Percentiles rank a stretch among this genome's conserved stretches.
Conservation (phyloP, 2,797 vertebrate genomes). For the Melanotaenia nigrans region DNA sequence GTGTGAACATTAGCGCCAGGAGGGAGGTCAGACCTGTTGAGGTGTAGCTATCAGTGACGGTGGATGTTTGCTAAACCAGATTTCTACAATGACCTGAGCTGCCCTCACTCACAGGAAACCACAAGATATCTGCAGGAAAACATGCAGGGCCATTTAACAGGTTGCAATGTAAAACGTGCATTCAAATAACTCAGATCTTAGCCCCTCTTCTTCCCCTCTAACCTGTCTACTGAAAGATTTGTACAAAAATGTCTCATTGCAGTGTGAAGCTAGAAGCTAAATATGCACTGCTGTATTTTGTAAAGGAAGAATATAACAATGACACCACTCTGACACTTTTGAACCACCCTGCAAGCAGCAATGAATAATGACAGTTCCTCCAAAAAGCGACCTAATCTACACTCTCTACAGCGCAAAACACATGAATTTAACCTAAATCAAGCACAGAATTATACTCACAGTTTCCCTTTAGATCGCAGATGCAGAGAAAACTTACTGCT, state of each 20-base stretch:
- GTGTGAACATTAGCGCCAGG: slow-evolving; percentile 53
- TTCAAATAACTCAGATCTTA: slow-evolving; percentile 12
- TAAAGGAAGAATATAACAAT: slow-evolving; percentile 35
- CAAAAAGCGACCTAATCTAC: slow-evolving; percentile 13
- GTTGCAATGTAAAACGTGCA: slow-evolving; percentile 8
- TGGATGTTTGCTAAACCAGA: slow-evolving; percentile 48
- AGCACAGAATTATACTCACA: slow-evolving; percentile 79
- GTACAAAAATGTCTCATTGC: slow-evolving; percentile 8
- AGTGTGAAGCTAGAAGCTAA: background rate
- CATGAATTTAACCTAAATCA: slow-evolving; percentile 14
- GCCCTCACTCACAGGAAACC: slow-evolving; percentile 12
- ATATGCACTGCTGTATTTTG: slow-evolving; percentile 24
- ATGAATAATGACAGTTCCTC: slow-evolving; percentile 17
- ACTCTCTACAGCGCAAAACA: slow-evolving; percentile 11
- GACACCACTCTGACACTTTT: slow-evolving; percentile 14
- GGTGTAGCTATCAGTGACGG: slow-evolving; percentile 55
- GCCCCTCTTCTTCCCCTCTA: slow-evolving; percentile 17
- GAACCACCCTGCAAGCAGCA: slow-evolving; percentile 16
- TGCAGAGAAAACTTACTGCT: slow-evolving; percentile 53
- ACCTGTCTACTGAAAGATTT: slow-evolving; percentile 28
- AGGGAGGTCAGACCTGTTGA: slow-evolving; percentile 61
- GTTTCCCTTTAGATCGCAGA: slow-evolving; percentile 62
- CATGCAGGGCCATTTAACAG: slow-evolving; percentile 10
- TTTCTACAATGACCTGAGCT: slow-evolving; percentile 46
- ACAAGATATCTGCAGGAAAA: slow-evolving; percentile 30